These are phyloP conservation scores for Callaeas wilsoni DNA, from an alignment of 2,113 vertebrate species.

Conservation along the genomic window DNA sequence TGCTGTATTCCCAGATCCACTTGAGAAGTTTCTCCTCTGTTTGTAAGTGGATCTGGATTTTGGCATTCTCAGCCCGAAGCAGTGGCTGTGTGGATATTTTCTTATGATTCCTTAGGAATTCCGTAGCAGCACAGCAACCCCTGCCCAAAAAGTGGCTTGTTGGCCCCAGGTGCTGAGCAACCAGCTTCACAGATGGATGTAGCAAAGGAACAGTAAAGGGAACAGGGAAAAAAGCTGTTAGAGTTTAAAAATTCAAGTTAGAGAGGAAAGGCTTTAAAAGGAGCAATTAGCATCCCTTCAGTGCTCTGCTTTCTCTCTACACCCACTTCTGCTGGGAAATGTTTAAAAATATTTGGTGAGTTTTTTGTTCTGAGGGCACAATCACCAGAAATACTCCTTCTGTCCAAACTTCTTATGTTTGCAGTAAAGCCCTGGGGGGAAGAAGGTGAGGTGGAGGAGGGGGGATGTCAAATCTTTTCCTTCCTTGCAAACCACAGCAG, in stretches of 20 bases:
- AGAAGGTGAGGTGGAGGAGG: background rate
- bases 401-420: background rate
- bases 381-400: background rate
- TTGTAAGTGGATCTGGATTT: background rate
- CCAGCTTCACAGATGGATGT: background rate
- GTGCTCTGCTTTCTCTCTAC: constrained; percentile 1
- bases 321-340: constrained; percentile 15
- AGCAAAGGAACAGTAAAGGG: background rate
- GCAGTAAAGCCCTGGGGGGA: background rate
- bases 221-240: background rate
- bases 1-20: background rate
- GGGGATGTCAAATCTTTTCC: background rate
- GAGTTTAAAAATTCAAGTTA: background rate
- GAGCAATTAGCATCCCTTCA: constrained; percentile 21
- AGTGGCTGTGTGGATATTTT: background rate
- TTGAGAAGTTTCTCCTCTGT: background rate
- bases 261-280: background rate
- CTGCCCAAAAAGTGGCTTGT: background rate
- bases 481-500: background rate
- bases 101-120: background rate
- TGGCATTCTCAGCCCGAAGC: background rate
- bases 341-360: constrained; percentile 27
- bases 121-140: background rate
- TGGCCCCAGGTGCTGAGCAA: background rate
- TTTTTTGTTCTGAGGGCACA: background rate